Evolutionary conservation across 2,113 vertebrate species (phyloP), one percentile per base, ranked within the genome.

Genomic region (Campylomormyrus tamandua): DNA sequence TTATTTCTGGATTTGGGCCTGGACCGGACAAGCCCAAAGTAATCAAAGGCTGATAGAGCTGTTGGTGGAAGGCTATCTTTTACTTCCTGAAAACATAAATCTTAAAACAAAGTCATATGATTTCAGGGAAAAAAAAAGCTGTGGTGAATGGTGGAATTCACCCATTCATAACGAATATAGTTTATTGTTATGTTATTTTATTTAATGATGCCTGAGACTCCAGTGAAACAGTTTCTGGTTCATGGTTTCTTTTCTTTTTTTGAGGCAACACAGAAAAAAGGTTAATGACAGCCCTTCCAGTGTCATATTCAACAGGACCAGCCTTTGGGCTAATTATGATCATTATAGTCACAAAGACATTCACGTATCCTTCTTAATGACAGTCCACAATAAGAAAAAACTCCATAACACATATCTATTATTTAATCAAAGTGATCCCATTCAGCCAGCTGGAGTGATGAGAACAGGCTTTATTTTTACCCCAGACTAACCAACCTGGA

Each of bases 371-470:
- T 96, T 95, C 94, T 96, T 97, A 98, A 97, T 98, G 97, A 97
- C 97, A 98, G 95, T 93, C 95, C 95, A 93, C 62, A 70, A 70
- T 96, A 97, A 95, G 93, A 97, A 95, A 95, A 94, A 93, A 94
- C 96, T 96, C 95, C 95, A 96, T 95, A 97, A 97, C 97, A 97
- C 97, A 97, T 97, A 98, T 97, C 97, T 98, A 98, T 98, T 99
- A 99, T 98, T 99, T 97, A 98, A 98, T 98, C 98, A 99, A 97
- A 98, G 96, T 96, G 93, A 95, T 97, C 96, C 96, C 96, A 96
- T 96, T 97, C 96, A 96, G 96, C 96, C 94, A 96, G 94, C 95
- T 95, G 94, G 94, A 93, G 94, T 94, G 95, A 95, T 95, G 90
- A 88, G 94, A 95, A 94, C 93, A 94, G 95, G 95, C 96, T 97